Evolutionary conservation across 2,888 invertebrate genomes (phyloP).

Genomic region (Lasioglossum pauxillum): DNA sequence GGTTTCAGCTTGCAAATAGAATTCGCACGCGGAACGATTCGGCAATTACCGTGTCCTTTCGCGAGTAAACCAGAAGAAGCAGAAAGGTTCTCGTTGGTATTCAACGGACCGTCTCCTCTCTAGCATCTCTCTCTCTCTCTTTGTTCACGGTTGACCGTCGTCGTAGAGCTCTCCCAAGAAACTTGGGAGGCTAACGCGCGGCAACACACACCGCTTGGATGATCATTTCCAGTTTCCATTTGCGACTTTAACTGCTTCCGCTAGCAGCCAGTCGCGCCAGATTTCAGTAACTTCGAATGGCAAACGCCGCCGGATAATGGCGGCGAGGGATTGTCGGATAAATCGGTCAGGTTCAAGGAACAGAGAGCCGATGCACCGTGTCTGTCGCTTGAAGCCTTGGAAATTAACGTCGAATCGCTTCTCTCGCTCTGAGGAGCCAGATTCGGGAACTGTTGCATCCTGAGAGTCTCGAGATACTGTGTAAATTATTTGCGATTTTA

Average conservation of each 20-base stretch:
- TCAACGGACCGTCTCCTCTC: conserved; percentile 33
- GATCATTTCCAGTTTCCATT: conserved; percentile 79
- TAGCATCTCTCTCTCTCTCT: not conserved
- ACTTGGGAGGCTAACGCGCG: conserved; percentile 38
- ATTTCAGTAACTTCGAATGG: conserved; percentile 65
- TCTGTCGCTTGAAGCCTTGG: conserved; percentile 1
- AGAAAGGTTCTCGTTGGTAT: conserved; percentile 38
- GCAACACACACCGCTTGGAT: conserved; percentile 37
- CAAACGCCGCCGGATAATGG: conserved; percentile 45
- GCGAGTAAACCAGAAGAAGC: conserved; percentile 19
- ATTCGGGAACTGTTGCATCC: not conserved
- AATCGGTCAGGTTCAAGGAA: conserved; percentile 62
- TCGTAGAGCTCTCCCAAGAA: conserved; percentile 36
- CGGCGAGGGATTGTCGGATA: conserved; percentile 43
- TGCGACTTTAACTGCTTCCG: conserved; percentile 78
- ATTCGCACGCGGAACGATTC: conserved; percentile 38
- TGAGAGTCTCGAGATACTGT: not conserved
- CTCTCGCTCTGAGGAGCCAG: not conserved
- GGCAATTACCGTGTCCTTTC: conserved; percentile 46
- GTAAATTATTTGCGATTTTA: not conserved
- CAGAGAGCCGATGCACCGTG: not conserved
- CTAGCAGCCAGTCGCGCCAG: conserved; percentile 65
- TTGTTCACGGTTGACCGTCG: conserved; percentile 14
- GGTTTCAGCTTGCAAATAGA: conserved; percentile 35
- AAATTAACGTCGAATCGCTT: not conserved